Evolutionary conservation across 92 coral and sea anemone genomes (phyloP).

Genomic region (Epizoanthus rinbou): DNA sequence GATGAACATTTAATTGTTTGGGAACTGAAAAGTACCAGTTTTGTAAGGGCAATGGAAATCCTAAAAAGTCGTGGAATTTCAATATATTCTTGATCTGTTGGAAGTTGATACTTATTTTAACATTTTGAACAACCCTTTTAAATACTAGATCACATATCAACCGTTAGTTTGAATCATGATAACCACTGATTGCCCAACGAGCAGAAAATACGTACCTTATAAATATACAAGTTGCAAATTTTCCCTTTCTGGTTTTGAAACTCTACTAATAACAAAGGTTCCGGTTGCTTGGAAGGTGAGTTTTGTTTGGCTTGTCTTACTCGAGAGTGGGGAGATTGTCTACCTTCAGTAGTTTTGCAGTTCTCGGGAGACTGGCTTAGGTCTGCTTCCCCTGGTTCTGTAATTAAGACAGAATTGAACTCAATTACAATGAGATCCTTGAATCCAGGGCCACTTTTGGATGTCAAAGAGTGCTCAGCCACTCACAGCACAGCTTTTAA

Average conservation of each 20-base stretch:
- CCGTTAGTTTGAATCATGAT: background rate
- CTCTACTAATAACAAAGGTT: slow-evolving; percentile 58
- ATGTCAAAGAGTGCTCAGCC: too few species aligned
- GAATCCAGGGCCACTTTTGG: too few species aligned
- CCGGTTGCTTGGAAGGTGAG: slow-evolving; percentile 39
- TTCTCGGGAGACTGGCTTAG: background rate
- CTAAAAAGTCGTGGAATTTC: background rate
- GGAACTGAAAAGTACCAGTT: too few species aligned
- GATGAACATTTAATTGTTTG: too few species aligned
- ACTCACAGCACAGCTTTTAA: too few species aligned
- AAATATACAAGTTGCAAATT: slow-evolving; percentile 59
- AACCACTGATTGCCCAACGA: background rate
- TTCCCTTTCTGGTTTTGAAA: slow-evolving; percentile 72
- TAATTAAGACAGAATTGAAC: background rate
- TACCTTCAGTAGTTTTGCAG: background rate
- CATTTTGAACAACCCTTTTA: too few species aligned
- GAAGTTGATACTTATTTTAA: too few species aligned
- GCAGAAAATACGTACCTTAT: slow-evolving; percentile 50
- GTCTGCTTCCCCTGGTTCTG: slow-evolving; percentile 3
- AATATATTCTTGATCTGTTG: too few species aligned
- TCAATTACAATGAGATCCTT: too few species aligned
- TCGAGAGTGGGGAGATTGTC: background rate
- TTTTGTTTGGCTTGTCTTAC: slow-evolving; percentile 32
- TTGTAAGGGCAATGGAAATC: background rate
- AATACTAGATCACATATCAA: background rate